A percentile compares a stretch with the other conserved stretches of the same genome.
These are phyloP conservation scores for Agrilus cyanescens DNA, from an alignment of 2,888 invertebrate genomes.

Conservation along the genomic window DNA sequence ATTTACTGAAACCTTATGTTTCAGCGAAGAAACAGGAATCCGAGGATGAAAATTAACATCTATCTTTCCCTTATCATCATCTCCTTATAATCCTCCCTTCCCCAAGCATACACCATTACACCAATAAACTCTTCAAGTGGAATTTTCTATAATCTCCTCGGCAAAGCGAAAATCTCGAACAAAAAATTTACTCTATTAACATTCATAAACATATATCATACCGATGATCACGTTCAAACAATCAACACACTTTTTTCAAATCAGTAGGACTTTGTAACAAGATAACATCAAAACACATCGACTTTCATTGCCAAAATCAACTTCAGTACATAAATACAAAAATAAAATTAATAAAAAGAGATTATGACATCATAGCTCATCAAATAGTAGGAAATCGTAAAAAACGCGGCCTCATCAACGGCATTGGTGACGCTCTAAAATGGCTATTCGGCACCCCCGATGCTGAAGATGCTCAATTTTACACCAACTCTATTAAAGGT, in stretches of 20 bases:
- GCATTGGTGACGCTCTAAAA: too few relatives aligned
- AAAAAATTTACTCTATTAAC: neutral
- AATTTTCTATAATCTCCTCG: too few relatives aligned
- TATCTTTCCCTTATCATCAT: too few relatives aligned
- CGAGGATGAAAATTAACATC: too few relatives aligned
- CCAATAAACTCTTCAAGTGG: neutral
- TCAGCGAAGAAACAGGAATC: too few relatives aligned
- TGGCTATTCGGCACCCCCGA: slow-evolving; percentile 15
- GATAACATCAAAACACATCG: neutral
- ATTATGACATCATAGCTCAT: neutral
- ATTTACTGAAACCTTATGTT: neutral
- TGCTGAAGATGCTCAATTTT: slow-evolving; percentile 15
- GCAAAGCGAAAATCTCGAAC: too few relatives aligned
- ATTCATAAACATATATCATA: too few relatives aligned
- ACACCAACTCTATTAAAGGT: slow-evolving; percentile 10
- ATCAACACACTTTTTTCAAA: too few relatives aligned
- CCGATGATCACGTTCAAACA: too few relatives aligned
- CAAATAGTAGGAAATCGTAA: neutral
- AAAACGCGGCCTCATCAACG: too few relatives aligned
- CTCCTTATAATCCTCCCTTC: neutral
- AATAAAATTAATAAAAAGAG: too few relatives aligned
- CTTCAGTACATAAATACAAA: neutral
- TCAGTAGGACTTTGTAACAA: neutral
- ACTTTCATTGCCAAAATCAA: neutral
- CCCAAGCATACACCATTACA: neutral